These are phyloP conservation scores for Tinea semifulvella DNA, from an alignment of 2,888 invertebrate genomes.

Conservation along the genomic window DNA sequence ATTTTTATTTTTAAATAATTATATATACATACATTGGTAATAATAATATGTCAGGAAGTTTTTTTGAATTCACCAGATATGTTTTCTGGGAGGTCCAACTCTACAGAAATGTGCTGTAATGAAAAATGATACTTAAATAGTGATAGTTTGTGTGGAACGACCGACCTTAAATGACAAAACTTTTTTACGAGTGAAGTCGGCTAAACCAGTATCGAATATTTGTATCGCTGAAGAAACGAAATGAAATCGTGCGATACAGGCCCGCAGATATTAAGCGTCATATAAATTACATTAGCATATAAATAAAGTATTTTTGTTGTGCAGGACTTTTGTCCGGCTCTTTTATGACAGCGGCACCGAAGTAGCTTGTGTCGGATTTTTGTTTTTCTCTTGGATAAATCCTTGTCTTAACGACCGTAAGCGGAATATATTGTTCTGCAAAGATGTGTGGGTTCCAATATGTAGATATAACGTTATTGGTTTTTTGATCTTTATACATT, in stretches of 20 bases:
- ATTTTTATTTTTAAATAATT: too few relatives aligned
- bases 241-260: slow-evolving; percentile 64
- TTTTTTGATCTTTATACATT: not conserved
- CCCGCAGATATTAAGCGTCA: slow-evolving; percentile 65
- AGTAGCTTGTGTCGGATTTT: slow-evolving; percentile 52
- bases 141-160: too few relatives aligned
- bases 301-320: slow-evolving; percentile 67
- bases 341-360: slow-evolving; percentile 54
- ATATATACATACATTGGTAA: too few relatives aligned
- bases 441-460: not conserved
- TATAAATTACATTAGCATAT: slow-evolving; percentile 68
- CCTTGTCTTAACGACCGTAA: slow-evolving; percentile 59
- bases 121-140: too few relatives aligned
- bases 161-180: too few relatives aligned
- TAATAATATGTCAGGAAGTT: too few relatives aligned
- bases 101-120: too few relatives aligned
- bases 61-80: too few relatives aligned
- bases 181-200: too few relatives aligned
- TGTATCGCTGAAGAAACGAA: slow-evolving; percentile 39
- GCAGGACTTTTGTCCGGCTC: slow-evolving; percentile 39
- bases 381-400: slow-evolving; percentile 64
- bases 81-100: too few relatives aligned
- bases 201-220: slow-evolving; percentile 16
- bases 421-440: slow-evolving; percentile 31
- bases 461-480: slow-evolving; percentile 1